Percentiles rank a stretch among this genome's conserved stretches.
These are phyloP conservation scores for Phaethornis superciliosus DNA, from an alignment of 2,113 vertebrate genomes.

Conservation along the genomic window DNA sequence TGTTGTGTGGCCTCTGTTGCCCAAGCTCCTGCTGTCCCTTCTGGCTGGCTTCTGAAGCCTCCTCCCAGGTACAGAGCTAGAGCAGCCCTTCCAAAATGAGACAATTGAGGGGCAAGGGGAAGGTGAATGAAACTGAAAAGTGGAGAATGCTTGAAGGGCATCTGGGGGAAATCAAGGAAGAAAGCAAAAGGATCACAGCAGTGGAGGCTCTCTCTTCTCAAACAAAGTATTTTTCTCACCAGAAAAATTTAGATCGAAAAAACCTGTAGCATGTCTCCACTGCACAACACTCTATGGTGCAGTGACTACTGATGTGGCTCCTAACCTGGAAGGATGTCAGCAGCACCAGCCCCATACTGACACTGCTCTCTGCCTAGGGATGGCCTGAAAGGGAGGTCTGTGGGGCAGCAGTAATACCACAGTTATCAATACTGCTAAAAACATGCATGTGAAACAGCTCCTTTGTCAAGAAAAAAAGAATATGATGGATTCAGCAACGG, in stretches of 20 bases:
- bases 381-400: not conserved
- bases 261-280: not conserved
- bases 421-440: not conserved
- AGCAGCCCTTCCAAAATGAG: not conserved
- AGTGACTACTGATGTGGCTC: not conserved
- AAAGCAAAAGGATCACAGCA: not conserved
- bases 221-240: not conserved
- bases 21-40: not conserved
- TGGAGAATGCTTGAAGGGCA: not conserved
- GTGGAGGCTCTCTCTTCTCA: not conserved
- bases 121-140: not conserved
- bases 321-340: not conserved
- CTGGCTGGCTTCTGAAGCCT: not conserved
- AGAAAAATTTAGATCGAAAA: not conserved
- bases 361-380: not conserved
- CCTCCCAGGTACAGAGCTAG: not conserved
- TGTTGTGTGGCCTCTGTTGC: not conserved
- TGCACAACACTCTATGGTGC: not conserved
- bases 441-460: not conserved
- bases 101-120: not conserved
- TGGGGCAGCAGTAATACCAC: fast-evolving
- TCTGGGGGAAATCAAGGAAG: not conserved
- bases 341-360: not conserved
- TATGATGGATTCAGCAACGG: not conserved
- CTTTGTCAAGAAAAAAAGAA: not conserved